Base-by-base conservation (phyloP, 2,888 invertebrate genomes). In the Entomobrya multifasciata region DNA sequence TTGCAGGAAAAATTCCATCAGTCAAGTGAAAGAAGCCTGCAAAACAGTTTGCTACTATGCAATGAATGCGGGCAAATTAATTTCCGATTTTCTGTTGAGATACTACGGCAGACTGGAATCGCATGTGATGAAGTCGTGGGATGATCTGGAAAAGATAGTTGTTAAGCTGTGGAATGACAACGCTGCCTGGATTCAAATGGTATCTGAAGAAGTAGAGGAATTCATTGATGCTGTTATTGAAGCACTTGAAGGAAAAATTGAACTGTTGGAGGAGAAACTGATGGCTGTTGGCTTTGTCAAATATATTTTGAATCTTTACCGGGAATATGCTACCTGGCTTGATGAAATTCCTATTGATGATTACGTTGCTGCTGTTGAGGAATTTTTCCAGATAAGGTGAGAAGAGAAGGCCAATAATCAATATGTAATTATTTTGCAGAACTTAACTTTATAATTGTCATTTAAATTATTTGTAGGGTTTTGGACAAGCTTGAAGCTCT, bases 321-420 rank as follows among this genome's bases (percentile, higher is more conserved):
- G 90, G 65, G 90, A 91, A 22, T 92, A 92, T 83, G 86, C 90
- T 0, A 90, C 90, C 13, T 92, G 92, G 92, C 77, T 92, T 17
- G 91, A 92, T 79, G 92, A 92, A 82, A 87, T 92, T n/a, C 91
- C 92, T n/a, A 87, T 92, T 30, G 90, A 91, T 70, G 91, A 91
- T 13, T 91, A 91, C 76, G 76, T 92, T 5, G 89, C 90, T 11
- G 80, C 87, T 6, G 60, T 90, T 30, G 81, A 87, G 36, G 86
- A 86, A n/a, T 88, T 90, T 27, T 74, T 91, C n/a, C 89, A 84
- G 22, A 60, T 88, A 5, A 88, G 86, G 91, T 91, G 87, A 87
- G 82, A 4, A 8, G 13, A 25, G n/a, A n/a, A n/a, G n/a, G n/a
- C n/a, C n/a, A n/a, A n/a, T n/a, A n/a, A n/a, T n/a, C n/a, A n/a